Percentiles rank a stretch among this genome's conserved stretches.
Evolutionary conservation across 1,140 invertebrate species (phyloP).

Genomic region (Laupala kohalensis): DNA sequence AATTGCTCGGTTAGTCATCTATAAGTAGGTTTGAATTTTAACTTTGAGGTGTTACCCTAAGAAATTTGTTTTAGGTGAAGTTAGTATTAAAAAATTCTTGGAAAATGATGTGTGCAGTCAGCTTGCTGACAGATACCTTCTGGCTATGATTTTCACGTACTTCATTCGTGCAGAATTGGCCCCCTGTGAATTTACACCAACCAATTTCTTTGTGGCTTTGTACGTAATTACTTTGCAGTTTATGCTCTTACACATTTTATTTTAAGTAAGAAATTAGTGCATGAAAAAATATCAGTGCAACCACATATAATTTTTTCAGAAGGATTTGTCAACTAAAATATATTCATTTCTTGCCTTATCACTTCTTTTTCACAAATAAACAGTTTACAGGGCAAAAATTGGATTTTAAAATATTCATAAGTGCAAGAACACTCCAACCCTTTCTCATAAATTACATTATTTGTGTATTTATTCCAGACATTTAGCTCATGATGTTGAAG

Average conservation of each 20-base stretch:
- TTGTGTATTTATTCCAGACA: not conserved
- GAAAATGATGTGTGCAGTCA: conserved; percentile 26
- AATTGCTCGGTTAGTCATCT: not conserved
- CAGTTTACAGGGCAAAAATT: not conserved
- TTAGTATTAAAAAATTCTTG: conserved; percentile 23
- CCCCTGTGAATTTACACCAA: conserved; percentile 32
- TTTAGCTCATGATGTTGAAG: conserved; percentile 11
- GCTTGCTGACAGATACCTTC: conserved; percentile 37
- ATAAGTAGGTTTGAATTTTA: not conserved
- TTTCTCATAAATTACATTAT: not conserved
- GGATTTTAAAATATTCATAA: not conserved
- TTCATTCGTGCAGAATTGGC: conserved; percentile 36
- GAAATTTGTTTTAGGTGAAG: not conserved
- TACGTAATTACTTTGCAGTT: conserved; percentile 25
- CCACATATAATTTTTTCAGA: no score
- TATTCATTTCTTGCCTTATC: not conserved
- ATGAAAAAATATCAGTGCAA: no score
- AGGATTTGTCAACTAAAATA: not conserved
- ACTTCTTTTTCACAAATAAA: not conserved
- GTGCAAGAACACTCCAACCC: not conserved
- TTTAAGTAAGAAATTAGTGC: no score
- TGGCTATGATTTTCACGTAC: conserved; percentile 46
- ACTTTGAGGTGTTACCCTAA: not conserved
- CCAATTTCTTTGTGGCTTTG: conserved; percentile 43
- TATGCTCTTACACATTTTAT: no score